Evolutionary conservation across 2,113 vertebrate genomes (phyloP).

Genomic region (Pontoporia blainvillei): DNA sequence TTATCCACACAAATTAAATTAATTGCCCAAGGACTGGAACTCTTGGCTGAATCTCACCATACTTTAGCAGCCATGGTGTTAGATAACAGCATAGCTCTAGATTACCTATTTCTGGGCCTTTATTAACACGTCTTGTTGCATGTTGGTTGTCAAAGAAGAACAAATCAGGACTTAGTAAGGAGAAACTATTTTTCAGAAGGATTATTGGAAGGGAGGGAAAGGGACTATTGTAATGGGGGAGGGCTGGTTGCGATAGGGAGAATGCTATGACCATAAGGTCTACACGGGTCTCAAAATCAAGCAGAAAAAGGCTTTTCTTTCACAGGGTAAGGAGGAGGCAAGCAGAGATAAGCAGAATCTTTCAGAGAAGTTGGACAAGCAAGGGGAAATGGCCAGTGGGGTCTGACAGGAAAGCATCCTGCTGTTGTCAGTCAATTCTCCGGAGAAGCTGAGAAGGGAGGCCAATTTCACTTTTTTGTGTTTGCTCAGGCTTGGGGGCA

Average conservation of each 20-base stretch:
- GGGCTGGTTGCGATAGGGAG: not conserved
- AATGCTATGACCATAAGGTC: not conserved
- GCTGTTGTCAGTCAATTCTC: not conserved
- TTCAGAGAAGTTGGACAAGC: no score
- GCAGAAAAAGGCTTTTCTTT: not conserved
- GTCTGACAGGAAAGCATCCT: not conserved
- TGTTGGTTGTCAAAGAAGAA: not conserved
- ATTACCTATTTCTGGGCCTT: not conserved
- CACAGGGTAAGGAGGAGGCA: no score
- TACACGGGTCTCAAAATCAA: not conserved
- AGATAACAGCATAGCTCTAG: not conserved
- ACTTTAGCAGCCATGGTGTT: not conserved
- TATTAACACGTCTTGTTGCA: not conserved
- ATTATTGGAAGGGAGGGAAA: not conserved
- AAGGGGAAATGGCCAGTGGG: no score
- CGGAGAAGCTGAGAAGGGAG: not conserved
- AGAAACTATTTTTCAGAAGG: not conserved
- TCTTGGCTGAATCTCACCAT: not conserved
- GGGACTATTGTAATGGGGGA: not conserved
- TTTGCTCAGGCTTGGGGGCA: not conserved
- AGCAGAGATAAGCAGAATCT: no score
- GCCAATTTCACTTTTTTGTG: not conserved
- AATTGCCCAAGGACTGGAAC: not conserved
- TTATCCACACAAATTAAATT: not conserved
- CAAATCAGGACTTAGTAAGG: not conserved